Base-by-base conservation (phyloP, 1,140 invertebrate genomes). In the Drosophila gunungcola region DNA sequence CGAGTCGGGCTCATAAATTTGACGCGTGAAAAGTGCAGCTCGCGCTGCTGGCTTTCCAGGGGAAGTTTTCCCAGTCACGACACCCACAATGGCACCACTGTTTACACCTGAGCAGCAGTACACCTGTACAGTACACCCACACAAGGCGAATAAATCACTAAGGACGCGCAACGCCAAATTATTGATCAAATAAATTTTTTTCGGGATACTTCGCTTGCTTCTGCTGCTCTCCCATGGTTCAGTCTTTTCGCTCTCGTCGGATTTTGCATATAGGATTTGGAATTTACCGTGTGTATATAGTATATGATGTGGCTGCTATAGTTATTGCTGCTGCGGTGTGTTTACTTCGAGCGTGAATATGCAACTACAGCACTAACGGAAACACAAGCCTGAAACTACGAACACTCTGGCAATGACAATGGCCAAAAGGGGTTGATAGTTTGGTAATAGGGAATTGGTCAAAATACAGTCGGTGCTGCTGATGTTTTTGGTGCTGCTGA, bases 21-120 rank as follows among this genome's bases (percentile, higher is more conserved):
- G 72, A 83, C 84, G 83, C 84, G 83, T 83, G 65, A 88, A 89
- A 80, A 89, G 81, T 89, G 80, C 76, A 88, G 60, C 73, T 64
- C 46, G 21, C 16, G 6, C 6, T 32, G 29, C 21, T 41, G 49
- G 49, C 49, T 52, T 52, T 52, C 32, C 1, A 60, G 52, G 52
- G 65, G 51, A 63, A 84, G 54, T 70, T 77, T 76, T 36, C 48
- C 56, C 54, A 76, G 61, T 46, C 63, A 77, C 63, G 74, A 64
- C 64, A 58, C 73, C 39, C 52, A 51, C 60, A 75, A 60, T 32
- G 12, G 27, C 46, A 32, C 43, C 42, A 67, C 61, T 57, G 41
- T 75, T 75, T 65, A 65, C 38, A 83, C 51, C 62, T 49, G 69
- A 29, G 27, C 42, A 16, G 29, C 32, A 13, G 27, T 25, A 45